Evolutionary conservation across 2,113 vertebrate species (phyloP).

Genomic region (Cyprinodon brontotheroides): DNA sequence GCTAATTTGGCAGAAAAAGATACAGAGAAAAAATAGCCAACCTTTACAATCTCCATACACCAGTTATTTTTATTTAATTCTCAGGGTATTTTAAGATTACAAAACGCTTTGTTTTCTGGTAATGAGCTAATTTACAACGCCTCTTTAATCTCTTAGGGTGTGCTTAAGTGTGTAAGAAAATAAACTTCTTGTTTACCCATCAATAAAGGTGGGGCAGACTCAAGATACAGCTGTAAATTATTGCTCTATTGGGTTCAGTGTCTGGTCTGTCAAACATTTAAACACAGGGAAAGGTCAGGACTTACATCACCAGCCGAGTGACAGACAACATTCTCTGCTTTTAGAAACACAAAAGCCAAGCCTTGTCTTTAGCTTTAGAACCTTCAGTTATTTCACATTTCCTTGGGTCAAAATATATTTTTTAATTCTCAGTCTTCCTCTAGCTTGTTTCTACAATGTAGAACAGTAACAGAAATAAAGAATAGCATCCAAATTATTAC

Average conservation of each 20-base stretch:
- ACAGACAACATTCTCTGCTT: not conserved
- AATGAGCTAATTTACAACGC: not conserved
- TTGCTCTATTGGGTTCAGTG: not conserved
- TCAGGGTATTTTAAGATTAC: not conserved
- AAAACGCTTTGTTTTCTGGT: not conserved
- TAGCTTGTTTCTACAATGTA: conserved; percentile 42
- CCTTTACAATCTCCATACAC: not conserved
- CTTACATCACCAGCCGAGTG: not conserved
- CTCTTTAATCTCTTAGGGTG: not conserved
- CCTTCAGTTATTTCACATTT: too few relatives aligned
- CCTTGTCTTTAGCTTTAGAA: too few relatives aligned
- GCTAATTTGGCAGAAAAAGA: conserved; percentile 2
- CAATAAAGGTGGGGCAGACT: not conserved
- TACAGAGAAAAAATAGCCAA: conserved; percentile 1
- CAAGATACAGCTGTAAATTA: not conserved
- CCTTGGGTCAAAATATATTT: too few relatives aligned
- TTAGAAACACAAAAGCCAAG: not conserved
- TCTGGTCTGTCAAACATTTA: not conserved
- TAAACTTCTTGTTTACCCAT: not conserved
- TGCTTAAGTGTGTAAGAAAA: not conserved
- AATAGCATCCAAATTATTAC: too few relatives aligned
- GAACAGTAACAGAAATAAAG: too few relatives aligned
- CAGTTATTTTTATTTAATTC: conserved; percentile 13
- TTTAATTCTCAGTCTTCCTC: too few relatives aligned
- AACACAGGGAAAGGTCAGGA: not conserved